Base-by-base conservation (phyloP, 2,888 invertebrate species). In the Drosophila demipolita region DNA sequence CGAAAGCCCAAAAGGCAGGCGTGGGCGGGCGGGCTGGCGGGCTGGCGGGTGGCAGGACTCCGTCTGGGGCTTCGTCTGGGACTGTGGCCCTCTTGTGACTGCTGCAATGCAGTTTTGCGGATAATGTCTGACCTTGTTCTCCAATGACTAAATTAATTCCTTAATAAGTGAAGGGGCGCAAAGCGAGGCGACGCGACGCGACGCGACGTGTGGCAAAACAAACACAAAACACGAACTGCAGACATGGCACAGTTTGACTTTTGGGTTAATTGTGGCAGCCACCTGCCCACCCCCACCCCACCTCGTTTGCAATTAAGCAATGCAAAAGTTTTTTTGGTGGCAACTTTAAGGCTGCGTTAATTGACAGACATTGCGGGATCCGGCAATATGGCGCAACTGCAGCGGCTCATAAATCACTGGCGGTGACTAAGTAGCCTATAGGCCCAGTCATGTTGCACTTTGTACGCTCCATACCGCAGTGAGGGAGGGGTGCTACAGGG, bases 101-200 rank as follows among this genome's bases (percentile, higher is more conserved):
- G 92, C 91, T 93, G 92, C 93, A 93, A 91, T 93, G 93, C 93
- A 92, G 93, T 91, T 92, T 45, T 92, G 92, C 92, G 92, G 92
- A 91, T 92, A 91, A 92, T 92, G 91, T 93, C 91, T 92, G 93
- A 92, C 92, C 92, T 93, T 92, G 90, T 92, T 92, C 91, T 72
- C 67, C 87, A 88, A 90, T 90, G 87, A 90, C 87, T 87, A 87
- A 87, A 87, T 87, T 90, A 87, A 87, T 87, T 90, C 89, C 87
- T 90, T 87, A 90, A 87, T 87, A 87, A 88, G 89, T 80, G 86
- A 69, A 78, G 72, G 80, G 78, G 73, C 23, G 49, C 55, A 35
- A 35, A 32, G 29, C 29, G 29, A 6, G 17, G 29, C 50, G 26
- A 15, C 35, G 35, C 35, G 53, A 23, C 45, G 45, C 45, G 55